Conservation (phyloP, 2,888 invertebrate species). For the Drosophila setosimentum region DNA sequence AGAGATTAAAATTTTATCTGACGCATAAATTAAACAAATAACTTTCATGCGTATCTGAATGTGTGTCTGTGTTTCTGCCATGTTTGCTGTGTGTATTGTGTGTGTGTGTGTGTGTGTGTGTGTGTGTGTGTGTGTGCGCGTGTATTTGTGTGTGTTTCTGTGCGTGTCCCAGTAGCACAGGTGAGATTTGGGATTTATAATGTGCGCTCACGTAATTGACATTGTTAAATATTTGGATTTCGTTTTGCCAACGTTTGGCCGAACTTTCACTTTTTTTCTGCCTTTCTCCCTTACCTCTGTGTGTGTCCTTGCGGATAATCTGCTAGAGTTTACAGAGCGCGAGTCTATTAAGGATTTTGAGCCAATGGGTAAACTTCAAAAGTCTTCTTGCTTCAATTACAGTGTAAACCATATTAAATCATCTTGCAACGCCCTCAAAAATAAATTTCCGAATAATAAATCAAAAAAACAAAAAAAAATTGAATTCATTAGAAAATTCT, state of each 20-base stretch:
- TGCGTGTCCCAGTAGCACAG: conserved; percentile 67
- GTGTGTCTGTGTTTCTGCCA: conserved; percentile 14
- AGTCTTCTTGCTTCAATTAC: neutral
- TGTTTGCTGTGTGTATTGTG: conserved; percentile 44
- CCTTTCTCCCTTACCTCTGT: conserved; percentile 4
- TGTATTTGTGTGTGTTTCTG: conserved; percentile 14
- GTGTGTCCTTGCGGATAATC: conserved; percentile 44
- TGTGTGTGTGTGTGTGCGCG: conserved; percentile 13
- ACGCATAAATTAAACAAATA: conserved; percentile 80
- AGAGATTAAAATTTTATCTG: conserved; percentile 81
- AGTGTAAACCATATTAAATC: conserved; percentile 1
- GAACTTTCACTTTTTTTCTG: conserved; percentile 26
- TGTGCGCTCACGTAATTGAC: conserved; percentile 79
- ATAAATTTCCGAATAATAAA: neutral
- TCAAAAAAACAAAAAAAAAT: neutral
- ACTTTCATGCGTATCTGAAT: conserved; percentile 48
- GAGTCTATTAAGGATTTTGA: conserved; percentile 31
- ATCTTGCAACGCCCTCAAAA: neutral
- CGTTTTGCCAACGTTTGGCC: conserved; percentile 33
- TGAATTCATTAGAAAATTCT: neutral
- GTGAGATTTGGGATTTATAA: conserved; percentile 80
- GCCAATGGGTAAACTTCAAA: neutral
- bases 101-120: conserved; percentile 16
- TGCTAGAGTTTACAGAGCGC: conserved; percentile 26
- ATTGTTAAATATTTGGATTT: conserved; percentile 79